A percentile compares a stretch with the other conserved stretches of the same genome.
Conservation (phyloP, 2,113 vertebrate genomes). For the Tinamus guttatus region DNA sequence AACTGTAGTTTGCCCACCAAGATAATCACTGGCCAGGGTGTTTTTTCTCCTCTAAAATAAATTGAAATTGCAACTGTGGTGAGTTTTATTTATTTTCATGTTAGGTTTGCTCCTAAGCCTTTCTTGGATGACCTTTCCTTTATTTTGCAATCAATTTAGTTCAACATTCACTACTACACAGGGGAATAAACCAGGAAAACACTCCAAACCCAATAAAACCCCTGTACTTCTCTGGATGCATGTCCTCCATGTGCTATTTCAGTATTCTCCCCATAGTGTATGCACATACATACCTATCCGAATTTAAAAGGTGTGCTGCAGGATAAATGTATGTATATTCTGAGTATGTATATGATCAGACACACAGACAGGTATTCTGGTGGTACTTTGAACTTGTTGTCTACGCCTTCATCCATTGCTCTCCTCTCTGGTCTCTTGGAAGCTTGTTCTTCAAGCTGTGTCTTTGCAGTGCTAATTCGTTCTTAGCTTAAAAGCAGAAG, state of each 20-base stretch:
- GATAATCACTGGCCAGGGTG: neutral
- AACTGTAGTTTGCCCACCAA: neutral
- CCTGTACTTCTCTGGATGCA: neutral
- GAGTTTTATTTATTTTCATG: neutral
- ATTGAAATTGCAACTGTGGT: rapidly evolving
- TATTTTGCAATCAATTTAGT: neutral
- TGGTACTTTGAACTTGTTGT: neutral
- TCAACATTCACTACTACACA: neutral
- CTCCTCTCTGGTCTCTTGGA: neutral
- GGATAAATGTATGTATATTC: neutral
- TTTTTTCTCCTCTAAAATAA: neutral
- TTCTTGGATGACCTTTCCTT: neutral
- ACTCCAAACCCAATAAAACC: neutral
- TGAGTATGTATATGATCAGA: neutral
- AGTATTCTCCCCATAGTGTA: neutral
- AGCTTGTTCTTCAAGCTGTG: rapidly evolving
- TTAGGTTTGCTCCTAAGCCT: neutral
- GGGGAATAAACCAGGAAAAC: neutral
- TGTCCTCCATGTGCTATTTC: neutral
- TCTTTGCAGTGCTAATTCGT: neutral
- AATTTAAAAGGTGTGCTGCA: neutral
- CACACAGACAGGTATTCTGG: neutral
- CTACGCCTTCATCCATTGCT: neutral
- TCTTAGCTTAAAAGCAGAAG: neutral
- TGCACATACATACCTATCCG: neutral